These are phyloP conservation scores for Typhlomys cinereus DNA, from an alignment of 2,113 vertebrate genomes.

Conservation along the genomic window DNA sequence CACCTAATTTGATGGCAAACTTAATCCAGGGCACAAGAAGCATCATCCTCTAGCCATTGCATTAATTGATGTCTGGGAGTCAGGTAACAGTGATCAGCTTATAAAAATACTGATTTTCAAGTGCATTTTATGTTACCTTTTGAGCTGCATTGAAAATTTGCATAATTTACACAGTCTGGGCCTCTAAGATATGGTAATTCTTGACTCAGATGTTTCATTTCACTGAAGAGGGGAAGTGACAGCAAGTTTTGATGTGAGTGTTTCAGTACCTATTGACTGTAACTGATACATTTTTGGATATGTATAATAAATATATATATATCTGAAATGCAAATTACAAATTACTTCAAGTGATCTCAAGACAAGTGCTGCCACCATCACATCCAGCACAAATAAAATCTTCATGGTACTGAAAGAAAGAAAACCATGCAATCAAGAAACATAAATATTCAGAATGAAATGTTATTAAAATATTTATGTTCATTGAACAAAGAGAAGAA, in stretches of 20 bases:
- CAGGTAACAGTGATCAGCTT: constrained; percentile 56
- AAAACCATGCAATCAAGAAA: neutral
- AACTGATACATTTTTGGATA: constrained; percentile 58
- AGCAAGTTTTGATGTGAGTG: constrained; percentile 42
- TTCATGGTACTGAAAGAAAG: constrained; percentile 40
- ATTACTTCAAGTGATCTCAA: constrained; percentile 54
- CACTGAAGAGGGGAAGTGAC: constrained; percentile 41
- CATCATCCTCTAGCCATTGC: neutral
- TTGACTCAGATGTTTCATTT: constrained; percentile 65
- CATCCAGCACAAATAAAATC: constrained; percentile 6
- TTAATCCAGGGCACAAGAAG: constrained; percentile 1
- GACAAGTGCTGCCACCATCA: constrained; percentile 14
- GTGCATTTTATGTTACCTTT: constrained; percentile 62
- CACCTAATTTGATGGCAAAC: constrained; percentile 54
- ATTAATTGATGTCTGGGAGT: constrained; percentile 69
- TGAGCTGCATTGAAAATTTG: constrained; percentile 61
- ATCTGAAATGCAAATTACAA: constrained; percentile 67
- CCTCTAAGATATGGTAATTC: constrained; percentile 72
- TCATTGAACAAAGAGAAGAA: constrained; percentile 37
- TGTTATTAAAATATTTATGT: neutral
- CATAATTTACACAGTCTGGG: constrained; percentile 67
- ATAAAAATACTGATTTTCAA: constrained; percentile 75
- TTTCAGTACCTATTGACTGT: constrained; percentile 49
- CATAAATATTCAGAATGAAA: constrained; percentile 55
- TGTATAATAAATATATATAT: too few species aligned